Percentiles rank a stretch among this genome's conserved stretches.
Evolutionary conservation across 2,797 vertebrate genomes (phyloP).

Genomic region (Urocyon cinereoargenteus): DNA sequence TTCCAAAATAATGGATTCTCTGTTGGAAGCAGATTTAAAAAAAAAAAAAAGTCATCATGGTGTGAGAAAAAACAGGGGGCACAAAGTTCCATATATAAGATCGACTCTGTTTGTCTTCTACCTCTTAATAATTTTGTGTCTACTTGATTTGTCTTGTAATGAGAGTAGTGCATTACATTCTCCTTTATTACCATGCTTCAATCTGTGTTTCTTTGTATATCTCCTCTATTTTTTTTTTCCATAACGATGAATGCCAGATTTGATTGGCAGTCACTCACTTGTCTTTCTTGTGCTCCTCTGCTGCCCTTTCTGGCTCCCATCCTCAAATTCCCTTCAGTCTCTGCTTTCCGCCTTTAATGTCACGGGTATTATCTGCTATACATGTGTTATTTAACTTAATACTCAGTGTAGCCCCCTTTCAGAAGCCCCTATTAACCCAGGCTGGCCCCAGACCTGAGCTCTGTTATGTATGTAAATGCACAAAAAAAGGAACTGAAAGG

Average conservation of each 20-base stretch:
- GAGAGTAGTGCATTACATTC: background rate
- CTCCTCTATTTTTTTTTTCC: slow-evolving; percentile 4
- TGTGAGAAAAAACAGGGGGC: background rate
- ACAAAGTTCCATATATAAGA: background rate
- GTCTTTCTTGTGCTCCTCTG: slow-evolving; percentile 12
- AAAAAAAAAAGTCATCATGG: background rate
- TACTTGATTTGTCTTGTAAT: background rate
- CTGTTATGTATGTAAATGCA: background rate
- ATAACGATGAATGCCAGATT: slow-evolving; percentile 8
- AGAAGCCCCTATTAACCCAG: background rate
- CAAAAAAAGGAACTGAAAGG: background rate
- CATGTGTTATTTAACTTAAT: background rate
- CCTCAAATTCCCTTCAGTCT: background rate
- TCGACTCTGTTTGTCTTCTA: background rate
- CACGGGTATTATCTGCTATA: background rate
- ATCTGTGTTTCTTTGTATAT: background rate
- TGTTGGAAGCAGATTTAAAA: background rate
- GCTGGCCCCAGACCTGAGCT: background rate
- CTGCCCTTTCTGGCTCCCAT: background rate
- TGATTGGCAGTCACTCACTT: background rate
- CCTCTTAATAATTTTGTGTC: background rate
- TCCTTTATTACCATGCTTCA: background rate
- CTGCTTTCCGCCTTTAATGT: slow-evolving; percentile 1
- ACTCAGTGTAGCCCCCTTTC: background rate
- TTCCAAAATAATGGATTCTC: slow-evolving; percentile 30